These are phyloP conservation scores for sheep (Ovis aries) DNA, from an alignment of 2,113 vertebrate genomes.

Conservation along the genomic window ARS-UI_Ramb_v3.0 NC_056056.1:57695001-57695500, in stretches of 20 bases:
- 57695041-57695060: background rate
- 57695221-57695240: background rate
- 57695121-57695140: background rate
- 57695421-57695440: conserved; percentile 29
- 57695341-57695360: conserved; percentile 34
- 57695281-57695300: background rate
- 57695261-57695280: background rate
- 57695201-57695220: background rate
- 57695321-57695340: conserved; percentile 31
- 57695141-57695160: background rate
- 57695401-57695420: conserved; percentile 52
- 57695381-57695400: conserved; percentile 21
- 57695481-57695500: background rate
- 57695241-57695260: background rate
- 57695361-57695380: background rate
- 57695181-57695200: background rate
- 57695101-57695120: background rate
- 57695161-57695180: background rate
- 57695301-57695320: background rate
- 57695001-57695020: background rate
- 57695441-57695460: background rate
- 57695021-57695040: background rate
- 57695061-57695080: background rate
- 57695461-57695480: conserved; percentile 10
- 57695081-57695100: background rate